Conservation (phyloP, 2,797 vertebrate genomes). For the Falco berigora region DNA sequence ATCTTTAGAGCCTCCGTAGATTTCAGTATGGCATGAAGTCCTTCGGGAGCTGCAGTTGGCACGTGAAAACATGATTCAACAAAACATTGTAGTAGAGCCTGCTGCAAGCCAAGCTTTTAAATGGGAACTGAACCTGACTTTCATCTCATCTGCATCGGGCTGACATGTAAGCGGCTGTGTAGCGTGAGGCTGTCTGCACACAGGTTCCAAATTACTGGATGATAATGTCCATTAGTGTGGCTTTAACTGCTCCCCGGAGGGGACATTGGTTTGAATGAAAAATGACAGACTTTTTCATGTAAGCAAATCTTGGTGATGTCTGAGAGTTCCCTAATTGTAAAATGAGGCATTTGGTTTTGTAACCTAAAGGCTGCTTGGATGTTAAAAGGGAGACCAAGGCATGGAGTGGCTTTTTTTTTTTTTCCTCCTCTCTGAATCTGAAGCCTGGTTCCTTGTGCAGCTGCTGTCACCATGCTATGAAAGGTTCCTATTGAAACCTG, state of each 20-base stretch:
- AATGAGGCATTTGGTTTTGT: not conserved
- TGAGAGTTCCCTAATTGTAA: not conserved
- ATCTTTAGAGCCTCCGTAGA: not conserved
- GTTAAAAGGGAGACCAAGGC: not conserved
- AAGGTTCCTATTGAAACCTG: not conserved
- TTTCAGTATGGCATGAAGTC: not conserved
- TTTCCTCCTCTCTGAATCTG: not conserved
- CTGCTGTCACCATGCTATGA: not conserved
- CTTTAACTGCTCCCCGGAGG: not conserved
- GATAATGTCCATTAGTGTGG: not conserved
- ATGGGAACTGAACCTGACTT: not conserved
- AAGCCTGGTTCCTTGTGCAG: not conserved
- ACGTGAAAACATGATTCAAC: not conserved
- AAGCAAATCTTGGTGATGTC: not conserved
- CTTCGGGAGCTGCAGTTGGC: not conserved
- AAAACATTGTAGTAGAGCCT: not conserved
- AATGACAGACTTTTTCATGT: not conserved
- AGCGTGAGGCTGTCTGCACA: not conserved
- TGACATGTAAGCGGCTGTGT: not conserved
- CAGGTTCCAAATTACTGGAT: not conserved
- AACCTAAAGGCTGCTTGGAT: not conserved
- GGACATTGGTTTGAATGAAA: not conserved
- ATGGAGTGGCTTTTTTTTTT: too few species aligned
- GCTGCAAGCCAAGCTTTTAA: not conserved
- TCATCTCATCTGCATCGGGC: not conserved